These are phyloP conservation scores for Goniozus legneri DNA, from an alignment of 1,140 invertebrate species.

Conservation along the genomic window DNA sequence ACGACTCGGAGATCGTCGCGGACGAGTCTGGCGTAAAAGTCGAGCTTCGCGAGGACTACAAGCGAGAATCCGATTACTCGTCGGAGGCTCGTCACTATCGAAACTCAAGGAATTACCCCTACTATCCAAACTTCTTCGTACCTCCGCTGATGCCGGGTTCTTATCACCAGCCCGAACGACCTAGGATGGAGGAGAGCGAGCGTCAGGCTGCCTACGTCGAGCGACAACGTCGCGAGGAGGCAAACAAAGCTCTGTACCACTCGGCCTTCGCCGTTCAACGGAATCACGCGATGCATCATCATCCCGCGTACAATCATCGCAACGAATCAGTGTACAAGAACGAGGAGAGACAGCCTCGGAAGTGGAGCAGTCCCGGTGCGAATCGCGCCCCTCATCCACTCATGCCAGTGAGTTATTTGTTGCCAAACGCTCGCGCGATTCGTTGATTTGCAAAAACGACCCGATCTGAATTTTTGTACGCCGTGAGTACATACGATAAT, in stretches of 20 bases:
- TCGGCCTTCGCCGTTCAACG: too few relatives aligned
- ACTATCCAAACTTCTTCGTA: not conserved
- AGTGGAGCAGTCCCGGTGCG: constrained; percentile 34
- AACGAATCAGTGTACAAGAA: constrained; percentile 11
- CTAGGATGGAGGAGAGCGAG: too few relatives aligned
- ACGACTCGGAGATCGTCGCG: constrained; percentile 2
- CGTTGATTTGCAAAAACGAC: constrained; percentile 6
- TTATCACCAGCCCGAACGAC: too few relatives aligned
- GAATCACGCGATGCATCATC: constrained; percentile 20
- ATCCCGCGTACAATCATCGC: constrained; percentile 22
- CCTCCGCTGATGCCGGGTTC: too few relatives aligned
- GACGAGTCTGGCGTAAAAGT: too few relatives aligned
- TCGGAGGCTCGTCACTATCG: too few relatives aligned
- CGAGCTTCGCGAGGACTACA: constrained; percentile 18
- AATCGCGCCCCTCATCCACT: constrained; percentile 33
- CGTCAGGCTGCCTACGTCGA: too few relatives aligned
- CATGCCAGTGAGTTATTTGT: constrained; percentile 33
- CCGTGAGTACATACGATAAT: constrained; percentile 36
- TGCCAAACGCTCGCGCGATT: not conserved
- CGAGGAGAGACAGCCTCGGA: constrained; percentile 29
- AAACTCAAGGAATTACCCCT: too few relatives aligned
- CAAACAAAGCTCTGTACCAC: too few relatives aligned
- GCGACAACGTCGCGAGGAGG: too few relatives aligned
- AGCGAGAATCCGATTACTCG: too few relatives aligned
- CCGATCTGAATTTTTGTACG: constrained; percentile 6